phyloP scores from a whole-genome alignment of 2,113 vertebrate genomes.

The Hypanus sabinus region DNA sequence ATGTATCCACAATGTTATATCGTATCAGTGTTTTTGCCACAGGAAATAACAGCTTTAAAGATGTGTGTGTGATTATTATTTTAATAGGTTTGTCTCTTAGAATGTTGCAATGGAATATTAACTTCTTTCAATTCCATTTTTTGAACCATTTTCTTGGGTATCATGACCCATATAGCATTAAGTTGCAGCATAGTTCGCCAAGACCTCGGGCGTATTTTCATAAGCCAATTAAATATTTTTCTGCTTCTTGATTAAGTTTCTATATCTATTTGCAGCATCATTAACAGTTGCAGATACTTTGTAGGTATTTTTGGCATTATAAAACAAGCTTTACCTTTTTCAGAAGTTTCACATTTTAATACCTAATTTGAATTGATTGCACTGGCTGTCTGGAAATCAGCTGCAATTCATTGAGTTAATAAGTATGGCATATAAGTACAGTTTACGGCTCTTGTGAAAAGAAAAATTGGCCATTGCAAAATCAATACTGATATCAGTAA shows the following conservation, averaged over 20 bases:
- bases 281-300: constrained; percentile 38
- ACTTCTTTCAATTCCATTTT: constrained; percentile 32
- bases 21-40: constrained; percentile 38
- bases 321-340: constrained; percentile 11
- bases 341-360: constrained; percentile 37
- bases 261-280: constrained; percentile 39
- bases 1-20: constrained; percentile 41
- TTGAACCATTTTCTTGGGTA: constrained; percentile 32
- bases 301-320: not conserved
- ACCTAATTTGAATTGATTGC: constrained; percentile 44
- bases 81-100: not conserved
- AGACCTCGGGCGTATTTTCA: constrained; percentile 31
- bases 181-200: not conserved
- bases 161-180: not conserved
- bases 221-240: constrained; percentile 36
- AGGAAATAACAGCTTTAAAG: constrained; percentile 36
- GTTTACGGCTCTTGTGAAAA: not conserved
- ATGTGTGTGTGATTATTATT: not conserved
- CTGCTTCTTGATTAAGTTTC: constrained; percentile 41
- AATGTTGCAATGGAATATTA: not conserved
- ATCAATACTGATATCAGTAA: not conserved
- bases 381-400: constrained; percentile 40
- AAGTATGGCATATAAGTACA: constrained; percentile 38
- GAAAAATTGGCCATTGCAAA: not conserved
- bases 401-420: constrained; percentile 40